Evolutionary conservation across 2,888 invertebrate genomes (phyloP).

Genomic region (Leptinotarsa peninsularis): DNA sequence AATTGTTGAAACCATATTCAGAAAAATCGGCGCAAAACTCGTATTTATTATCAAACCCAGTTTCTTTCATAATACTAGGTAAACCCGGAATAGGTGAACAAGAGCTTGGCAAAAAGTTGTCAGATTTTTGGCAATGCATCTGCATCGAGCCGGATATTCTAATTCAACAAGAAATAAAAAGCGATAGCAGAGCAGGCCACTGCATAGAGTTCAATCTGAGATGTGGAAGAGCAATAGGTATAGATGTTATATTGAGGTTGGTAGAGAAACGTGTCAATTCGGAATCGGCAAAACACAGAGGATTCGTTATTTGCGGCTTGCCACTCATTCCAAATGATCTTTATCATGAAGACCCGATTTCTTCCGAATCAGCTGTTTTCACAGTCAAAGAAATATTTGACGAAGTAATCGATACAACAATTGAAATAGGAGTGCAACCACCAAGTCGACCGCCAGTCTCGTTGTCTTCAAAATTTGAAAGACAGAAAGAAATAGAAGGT

Average conservation of each 20-base stretch:
- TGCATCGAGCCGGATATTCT: conserved; percentile 71
- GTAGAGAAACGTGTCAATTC: conserved; percentile 69
- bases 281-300: conserved; percentile 70
- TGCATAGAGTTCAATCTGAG: conserved; percentile 72
- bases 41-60: conserved; percentile 68
- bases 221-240: conserved; percentile 68
- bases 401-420: conserved; percentile 56
- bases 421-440: conserved; percentile 47
- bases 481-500: conserved; percentile 39
- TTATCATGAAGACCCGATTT: conserved; percentile 62
- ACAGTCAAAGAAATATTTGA: conserved; percentile 63
- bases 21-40: conserved; percentile 69
- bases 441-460: conserved; percentile 47
- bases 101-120: conserved; percentile 70
- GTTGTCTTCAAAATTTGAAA: conserved; percentile 44
- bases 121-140: conserved; percentile 71
- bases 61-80: conserved; percentile 72
- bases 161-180: conserved; percentile 71
- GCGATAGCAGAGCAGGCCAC: conserved; percentile 69
- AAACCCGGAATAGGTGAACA: conserved; percentile 71
- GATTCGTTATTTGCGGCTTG: conserved; percentile 75
- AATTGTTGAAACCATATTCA: conserved; percentile 62
- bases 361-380: conserved; percentile 63
- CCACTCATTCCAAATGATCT: conserved; percentile 71
- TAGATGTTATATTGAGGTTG: conserved; percentile 68